Evolutionary conservation across 2,888 invertebrate species (phyloP).

Genomic region (Conomelus anceps): DNA sequence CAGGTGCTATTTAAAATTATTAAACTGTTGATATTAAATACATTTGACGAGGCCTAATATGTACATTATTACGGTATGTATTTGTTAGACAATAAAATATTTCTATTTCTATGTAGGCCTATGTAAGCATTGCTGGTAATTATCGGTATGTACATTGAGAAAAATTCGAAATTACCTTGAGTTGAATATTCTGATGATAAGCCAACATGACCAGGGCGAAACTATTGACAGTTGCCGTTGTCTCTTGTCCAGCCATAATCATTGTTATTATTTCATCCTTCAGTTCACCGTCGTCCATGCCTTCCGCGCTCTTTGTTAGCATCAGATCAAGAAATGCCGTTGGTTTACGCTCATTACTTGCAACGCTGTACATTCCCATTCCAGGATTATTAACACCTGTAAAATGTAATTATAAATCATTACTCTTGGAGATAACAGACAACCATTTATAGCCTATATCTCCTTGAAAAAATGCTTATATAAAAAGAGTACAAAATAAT

Average conservation of each 20-base stretch:
- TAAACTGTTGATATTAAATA: too few species aligned
- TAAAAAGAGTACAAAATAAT: too few species aligned
- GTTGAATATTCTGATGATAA: constrained; percentile 22
- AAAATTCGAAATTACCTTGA: background rate
- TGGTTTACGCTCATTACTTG: background rate
- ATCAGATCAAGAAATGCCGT: background rate
- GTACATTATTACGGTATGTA: too few species aligned
- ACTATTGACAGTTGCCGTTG: constrained; percentile 27
- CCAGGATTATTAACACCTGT: background rate
- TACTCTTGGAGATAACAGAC: too few species aligned
- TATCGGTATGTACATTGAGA: background rate
- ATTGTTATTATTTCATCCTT: constrained; percentile 26
- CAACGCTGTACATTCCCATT: too few species aligned
- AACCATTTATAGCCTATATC: too few species aligned
- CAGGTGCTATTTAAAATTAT: too few species aligned
- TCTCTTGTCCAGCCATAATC: constrained; percentile 30
- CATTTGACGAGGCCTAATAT: too few species aligned
- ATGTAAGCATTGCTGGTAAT: too few species aligned
- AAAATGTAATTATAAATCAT: background rate
- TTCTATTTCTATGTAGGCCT: too few species aligned
- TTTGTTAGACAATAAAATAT: too few species aligned
- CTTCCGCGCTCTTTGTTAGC: background rate
- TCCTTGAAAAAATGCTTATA: too few species aligned
- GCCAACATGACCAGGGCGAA: constrained; percentile 29
- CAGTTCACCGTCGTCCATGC: constrained; percentile 23